Conservation (phyloP, 2,113 vertebrate genomes). For the Alaudala cheleensis region DNA sequence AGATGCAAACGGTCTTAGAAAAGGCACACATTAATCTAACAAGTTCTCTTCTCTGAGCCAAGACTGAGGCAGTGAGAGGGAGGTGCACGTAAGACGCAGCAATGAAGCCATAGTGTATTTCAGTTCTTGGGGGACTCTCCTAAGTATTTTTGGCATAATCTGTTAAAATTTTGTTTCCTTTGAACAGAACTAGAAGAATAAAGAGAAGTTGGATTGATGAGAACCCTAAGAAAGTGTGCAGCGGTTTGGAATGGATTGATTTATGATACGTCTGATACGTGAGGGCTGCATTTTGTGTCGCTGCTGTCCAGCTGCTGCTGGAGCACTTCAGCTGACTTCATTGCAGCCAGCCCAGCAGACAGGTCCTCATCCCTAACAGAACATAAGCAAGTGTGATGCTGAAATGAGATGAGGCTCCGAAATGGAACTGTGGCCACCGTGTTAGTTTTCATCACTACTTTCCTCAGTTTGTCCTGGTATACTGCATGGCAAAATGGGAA, state of each 20-base stretch:
- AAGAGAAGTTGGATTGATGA: slow-evolving; percentile 14
- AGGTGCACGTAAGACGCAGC: not conserved
- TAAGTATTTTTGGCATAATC: not conserved
- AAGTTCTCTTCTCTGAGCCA: not conserved
- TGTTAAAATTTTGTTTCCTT: slow-evolving; percentile 20
- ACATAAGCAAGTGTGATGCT: slow-evolving; percentile 83
- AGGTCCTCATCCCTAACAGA: slow-evolving; percentile 14
- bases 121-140: not conserved
- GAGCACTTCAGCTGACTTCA: slow-evolving; percentile 43
- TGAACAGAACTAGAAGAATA: slow-evolving; percentile 33
- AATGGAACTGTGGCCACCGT: slow-evolving; percentile 98
- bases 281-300: not conserved
- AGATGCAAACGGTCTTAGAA: not conserved
- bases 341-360: not conserved
- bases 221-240: not conserved
- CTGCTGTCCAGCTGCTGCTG: not conserved
- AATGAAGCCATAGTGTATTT: not conserved
- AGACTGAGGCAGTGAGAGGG: not conserved
- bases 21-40: not conserved
- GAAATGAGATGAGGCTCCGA: slow-evolving; percentile 99
- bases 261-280: slow-evolving; percentile 45
- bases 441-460: slow-evolving; percentile 93
- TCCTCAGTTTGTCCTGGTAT: slow-evolving; percentile 98
- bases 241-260: not conserved
- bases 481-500: slow-evolving; percentile 99